Percentiles rank a stretch among this genome's conserved stretches.
These are phyloP conservation scores for Rhombomys opimus DNA, from an alignment of 2,113 vertebrate species.

Conservation along the genomic window DNA sequence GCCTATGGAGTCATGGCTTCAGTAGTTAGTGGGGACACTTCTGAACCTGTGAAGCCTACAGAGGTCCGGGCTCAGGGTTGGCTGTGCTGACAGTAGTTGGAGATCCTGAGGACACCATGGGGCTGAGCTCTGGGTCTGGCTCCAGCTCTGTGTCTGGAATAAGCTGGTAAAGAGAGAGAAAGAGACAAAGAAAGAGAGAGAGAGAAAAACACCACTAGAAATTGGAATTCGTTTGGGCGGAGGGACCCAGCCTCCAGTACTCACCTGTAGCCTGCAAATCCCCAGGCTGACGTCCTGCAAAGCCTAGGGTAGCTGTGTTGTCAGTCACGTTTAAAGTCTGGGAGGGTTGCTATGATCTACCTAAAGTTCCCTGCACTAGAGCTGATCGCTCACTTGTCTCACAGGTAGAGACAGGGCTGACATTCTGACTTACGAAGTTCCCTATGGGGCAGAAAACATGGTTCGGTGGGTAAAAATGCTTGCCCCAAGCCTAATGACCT, in stretches of 20 bases:
- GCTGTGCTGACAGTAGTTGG: rapidly evolving
- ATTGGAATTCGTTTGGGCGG: neutral
- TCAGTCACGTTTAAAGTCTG: neutral
- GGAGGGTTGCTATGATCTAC: neutral
- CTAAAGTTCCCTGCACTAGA: neutral
- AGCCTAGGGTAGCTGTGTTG: neutral
- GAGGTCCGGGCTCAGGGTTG: neutral
- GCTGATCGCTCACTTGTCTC: neutral
- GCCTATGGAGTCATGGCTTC: neutral
- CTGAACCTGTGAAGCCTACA: neutral
- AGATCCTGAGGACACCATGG: neutral
- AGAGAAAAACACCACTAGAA: neutral
- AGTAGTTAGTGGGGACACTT: neutral
- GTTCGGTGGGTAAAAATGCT: neutral
- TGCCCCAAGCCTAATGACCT: neutral
- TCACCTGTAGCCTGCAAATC: neutral
- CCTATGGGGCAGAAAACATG: no score
- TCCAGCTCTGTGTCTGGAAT: neutral
- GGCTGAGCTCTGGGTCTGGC: neutral
- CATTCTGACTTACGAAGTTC: neutral
- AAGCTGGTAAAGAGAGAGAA: neutral
- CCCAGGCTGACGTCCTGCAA: neutral
- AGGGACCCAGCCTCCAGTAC: neutral
- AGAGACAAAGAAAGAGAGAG: no score
- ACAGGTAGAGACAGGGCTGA: neutral